phyloP scores from a whole-genome alignment of 23 tunicate species.

The Styela plicata region DNA sequence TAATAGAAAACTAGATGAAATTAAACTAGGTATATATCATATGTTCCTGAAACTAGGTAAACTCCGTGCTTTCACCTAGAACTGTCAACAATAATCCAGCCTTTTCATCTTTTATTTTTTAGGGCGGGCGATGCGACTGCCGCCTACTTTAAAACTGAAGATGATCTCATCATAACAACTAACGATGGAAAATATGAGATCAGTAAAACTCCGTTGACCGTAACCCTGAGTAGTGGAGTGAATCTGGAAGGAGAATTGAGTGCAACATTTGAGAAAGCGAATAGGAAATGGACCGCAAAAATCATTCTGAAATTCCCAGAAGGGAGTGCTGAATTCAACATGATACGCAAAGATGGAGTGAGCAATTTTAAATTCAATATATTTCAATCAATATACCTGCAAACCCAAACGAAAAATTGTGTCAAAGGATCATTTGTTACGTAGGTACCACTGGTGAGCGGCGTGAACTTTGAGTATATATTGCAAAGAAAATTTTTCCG shows the following conservation, averaged over 20 bases:
- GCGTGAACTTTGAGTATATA: no score
- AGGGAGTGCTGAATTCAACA: not conserved
- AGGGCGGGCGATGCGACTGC: not conserved
- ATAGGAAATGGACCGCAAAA: not conserved
- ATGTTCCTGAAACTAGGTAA: no score
- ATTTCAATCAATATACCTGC: no score
- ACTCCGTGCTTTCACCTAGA: no score
- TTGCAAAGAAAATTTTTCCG: no score
- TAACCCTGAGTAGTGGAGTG: not conserved
- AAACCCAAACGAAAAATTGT: no score
- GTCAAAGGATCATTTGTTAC: no score
- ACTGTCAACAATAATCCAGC: no score
- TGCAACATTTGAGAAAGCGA: not conserved
- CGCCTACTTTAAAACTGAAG: not conserved
- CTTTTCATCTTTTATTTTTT: not conserved
- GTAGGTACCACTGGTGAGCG: no score
- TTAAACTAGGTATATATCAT: no score
- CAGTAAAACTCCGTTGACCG: not conserved
- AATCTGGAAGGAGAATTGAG: not conserved
- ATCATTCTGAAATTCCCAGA: not conserved
- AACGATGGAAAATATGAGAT: not conserved
- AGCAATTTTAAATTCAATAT: no score
- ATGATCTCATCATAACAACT: not conserved
- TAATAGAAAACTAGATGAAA: no score
- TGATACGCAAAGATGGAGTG: not conserved